Evolutionary conservation across 2,797 vertebrate genomes (phyloP).

Genomic region (Hyperoplus lanceolatus): DNA sequence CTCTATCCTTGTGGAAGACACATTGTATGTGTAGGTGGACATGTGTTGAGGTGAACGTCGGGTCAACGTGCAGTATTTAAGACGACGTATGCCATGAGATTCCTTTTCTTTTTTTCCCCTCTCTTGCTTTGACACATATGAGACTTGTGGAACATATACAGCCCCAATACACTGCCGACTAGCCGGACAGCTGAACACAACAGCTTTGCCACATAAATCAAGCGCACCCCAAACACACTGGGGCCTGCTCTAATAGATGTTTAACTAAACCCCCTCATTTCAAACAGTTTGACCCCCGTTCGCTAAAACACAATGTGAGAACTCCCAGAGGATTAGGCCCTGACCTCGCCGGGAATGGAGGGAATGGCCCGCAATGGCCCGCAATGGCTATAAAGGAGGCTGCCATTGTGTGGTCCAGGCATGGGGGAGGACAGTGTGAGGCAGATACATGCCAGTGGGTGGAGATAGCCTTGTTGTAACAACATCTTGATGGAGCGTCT

Average conservation of each 20-base stretch:
- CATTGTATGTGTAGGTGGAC: slow-evolving; percentile 37
- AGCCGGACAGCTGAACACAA: slow-evolving; percentile 77
- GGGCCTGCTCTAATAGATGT: slow-evolving; percentile 87
- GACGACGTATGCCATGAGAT: slow-evolving; percentile 27
- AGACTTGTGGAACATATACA: slow-evolving; percentile 61
- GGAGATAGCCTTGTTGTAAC: slow-evolving; percentile 87
- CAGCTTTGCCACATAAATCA: slow-evolving; percentile 86
- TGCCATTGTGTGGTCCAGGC: slow-evolving; percentile 83
- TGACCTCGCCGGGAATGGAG: slow-evolving; percentile 82
- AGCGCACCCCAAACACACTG: slow-evolving; percentile 79
- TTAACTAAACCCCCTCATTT: slow-evolving; percentile 90
- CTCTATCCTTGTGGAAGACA: slow-evolving; percentile 25
- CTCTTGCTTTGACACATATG: slow-evolving; percentile 42
- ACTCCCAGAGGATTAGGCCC: slow-evolving; percentile 88
- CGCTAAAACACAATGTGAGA: slow-evolving; percentile 88
- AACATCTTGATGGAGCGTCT: slow-evolving; percentile 90
- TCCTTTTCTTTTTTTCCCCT: slow-evolving; percentile 37
- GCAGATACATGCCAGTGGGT: slow-evolving; percentile 87
- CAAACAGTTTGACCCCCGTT: slow-evolving; percentile 88
- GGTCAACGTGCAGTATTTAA: slow-evolving; percentile 69
- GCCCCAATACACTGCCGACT: slow-evolving; percentile 53
- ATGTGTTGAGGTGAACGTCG: slow-evolving; percentile 61
- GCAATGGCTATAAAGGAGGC: slow-evolving; percentile 83
- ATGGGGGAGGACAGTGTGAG: slow-evolving; percentile 82
- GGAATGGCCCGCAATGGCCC: slow-evolving; percentile 78